Evolutionary conservation across 2,113 vertebrate genomes (phyloP).

Genomic region (Tragelaphus scriptus): DNA sequence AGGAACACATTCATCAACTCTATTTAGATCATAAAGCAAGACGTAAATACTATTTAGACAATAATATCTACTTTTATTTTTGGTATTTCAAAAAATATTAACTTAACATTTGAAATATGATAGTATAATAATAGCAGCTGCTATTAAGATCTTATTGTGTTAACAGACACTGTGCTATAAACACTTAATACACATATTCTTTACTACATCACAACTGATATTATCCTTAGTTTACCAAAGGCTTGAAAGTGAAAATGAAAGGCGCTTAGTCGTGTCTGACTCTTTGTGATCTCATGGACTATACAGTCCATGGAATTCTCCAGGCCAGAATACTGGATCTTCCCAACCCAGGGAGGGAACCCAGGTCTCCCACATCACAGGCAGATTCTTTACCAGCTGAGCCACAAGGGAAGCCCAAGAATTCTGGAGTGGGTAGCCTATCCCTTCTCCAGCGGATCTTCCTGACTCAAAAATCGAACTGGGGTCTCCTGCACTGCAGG

Average conservation of each 20-base stretch:
- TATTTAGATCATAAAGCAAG: background rate
- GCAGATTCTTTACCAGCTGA: background rate
- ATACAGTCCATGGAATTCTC: background rate
- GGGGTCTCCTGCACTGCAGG: background rate
- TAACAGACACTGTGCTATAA: background rate
- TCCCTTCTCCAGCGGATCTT: background rate
- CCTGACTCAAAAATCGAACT: background rate
- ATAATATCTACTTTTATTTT: background rate
- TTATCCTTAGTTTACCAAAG: background rate
- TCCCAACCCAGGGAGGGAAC: background rate
- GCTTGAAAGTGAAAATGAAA: background rate
- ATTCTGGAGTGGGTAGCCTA: background rate
- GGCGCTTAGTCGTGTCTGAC: fast-evolving
- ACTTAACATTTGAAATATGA: background rate
- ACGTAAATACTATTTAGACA: background rate
- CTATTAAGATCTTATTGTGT: background rate
- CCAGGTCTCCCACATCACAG: background rate
- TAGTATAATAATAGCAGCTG: background rate
- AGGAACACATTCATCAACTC: background rate
- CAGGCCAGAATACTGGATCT: background rate
- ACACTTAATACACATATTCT: background rate
- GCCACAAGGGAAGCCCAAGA: background rate
- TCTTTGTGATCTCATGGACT: background rate
- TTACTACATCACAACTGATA: background rate
- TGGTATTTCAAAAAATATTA: background rate